Percentiles rank a stretch among this genome's conserved stretches.
Evolutionary conservation across 2,888 invertebrate species (phyloP).

Genomic region (Calameuta pallipes): DNA sequence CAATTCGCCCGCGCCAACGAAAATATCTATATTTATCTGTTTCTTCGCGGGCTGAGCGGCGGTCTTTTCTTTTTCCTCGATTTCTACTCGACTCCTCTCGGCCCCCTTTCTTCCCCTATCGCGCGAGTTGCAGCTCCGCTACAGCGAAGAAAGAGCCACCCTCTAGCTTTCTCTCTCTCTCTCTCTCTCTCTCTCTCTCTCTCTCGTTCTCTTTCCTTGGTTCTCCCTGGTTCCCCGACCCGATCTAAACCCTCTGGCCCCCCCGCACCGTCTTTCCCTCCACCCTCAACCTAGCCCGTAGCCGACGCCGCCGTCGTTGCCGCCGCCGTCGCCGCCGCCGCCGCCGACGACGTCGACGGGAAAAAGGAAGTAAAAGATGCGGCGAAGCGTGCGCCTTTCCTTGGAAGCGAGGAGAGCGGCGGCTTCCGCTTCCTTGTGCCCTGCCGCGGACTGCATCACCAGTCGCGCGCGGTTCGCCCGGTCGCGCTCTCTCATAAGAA

Average conservation of each 20-base stretch:
- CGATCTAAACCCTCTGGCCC: background rate
- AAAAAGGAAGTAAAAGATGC: conserved; percentile 53
- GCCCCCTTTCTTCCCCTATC: conserved; percentile 10
- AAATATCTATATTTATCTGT: conserved; percentile 64
- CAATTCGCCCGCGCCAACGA: conserved; percentile 47
- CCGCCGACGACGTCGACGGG: conserved; percentile 23
- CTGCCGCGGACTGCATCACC: conserved; percentile 65
- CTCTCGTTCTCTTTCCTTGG: conserved; percentile 15
- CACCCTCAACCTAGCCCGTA: conserved; percentile 13
- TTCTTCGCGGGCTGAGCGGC: conserved; percentile 52
- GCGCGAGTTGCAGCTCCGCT: too few species aligned
- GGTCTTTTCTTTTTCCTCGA: conserved; percentile 26
- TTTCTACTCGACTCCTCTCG: conserved; percentile 25
- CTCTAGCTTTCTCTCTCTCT: conserved; percentile 20
- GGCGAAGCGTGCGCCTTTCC: conserved; percentile 65
- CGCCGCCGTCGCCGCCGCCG: conserved; percentile 24
- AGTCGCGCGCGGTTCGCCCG: conserved; percentile 64
- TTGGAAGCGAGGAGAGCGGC: conserved; percentile 57
- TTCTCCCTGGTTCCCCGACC: conserved; percentile 21
- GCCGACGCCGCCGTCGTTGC: conserved; percentile 8
- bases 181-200: conserved; percentile 18
- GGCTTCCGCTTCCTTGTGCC: conserved; percentile 67
- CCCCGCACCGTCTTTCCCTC: conserved; percentile 14
- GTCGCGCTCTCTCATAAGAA: conserved; percentile 63
- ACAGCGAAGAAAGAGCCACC: conserved; percentile 5